Conservation (phyloP, 2,113 vertebrate species). For the Monarcha castaneiventris region DNA sequence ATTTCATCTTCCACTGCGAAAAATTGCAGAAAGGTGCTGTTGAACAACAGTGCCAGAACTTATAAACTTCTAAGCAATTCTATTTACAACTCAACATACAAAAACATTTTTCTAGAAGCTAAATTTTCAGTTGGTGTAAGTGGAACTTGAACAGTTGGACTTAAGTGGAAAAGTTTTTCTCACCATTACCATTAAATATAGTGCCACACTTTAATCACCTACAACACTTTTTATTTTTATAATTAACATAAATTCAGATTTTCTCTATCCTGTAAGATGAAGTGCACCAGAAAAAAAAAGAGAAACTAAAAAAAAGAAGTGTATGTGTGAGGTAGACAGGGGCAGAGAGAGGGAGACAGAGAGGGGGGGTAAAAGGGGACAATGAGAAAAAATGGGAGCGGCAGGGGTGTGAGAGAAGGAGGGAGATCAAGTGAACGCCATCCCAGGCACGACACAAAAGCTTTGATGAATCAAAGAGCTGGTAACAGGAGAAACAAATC, state of each 20-base stretch:
- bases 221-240: not conserved
- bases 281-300: not conserved
- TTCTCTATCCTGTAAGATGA: not conserved
- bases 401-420: not conserved
- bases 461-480: not conserved
- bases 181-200: not conserved
- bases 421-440: not conserved
- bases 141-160: no score
- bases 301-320: accelerated
- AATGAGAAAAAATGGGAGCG: not conserved
- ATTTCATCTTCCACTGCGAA: conserved; percentile 90
- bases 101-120: not conserved
- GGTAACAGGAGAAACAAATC: not conserved
- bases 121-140: not conserved
- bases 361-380: not conserved
- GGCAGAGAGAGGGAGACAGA: not conserved
- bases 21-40: not conserved
- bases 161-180: not conserved
- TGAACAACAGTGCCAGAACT: not conserved
- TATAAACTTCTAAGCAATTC: not conserved
- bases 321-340: not conserved
- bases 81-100: not conserved
- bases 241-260: not conserved
- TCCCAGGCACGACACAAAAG: not conserved
- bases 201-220: not conserved